Evolutionary conservation across 2,888 invertebrate genomes (phyloP).

Genomic region (Mongoloraphidia duomilia): DNA sequence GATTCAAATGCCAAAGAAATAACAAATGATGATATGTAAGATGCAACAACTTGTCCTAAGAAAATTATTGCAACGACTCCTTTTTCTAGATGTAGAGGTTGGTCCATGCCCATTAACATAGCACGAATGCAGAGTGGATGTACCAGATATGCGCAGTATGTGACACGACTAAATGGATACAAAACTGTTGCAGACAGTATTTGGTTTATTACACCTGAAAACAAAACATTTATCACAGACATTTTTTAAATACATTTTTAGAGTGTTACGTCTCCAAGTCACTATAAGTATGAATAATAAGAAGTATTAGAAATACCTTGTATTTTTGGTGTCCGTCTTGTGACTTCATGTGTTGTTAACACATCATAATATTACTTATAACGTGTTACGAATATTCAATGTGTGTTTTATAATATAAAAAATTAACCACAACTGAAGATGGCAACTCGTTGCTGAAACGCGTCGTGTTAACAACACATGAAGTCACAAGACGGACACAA

Average conservation of each 20-base stretch:
- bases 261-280: no score
- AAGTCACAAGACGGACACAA: no score
- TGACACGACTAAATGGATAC: conserved; percentile 74
- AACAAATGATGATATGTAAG: conserved; percentile 61
- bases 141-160: conserved; percentile 74
- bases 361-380: no score
- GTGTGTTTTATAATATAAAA: no score
- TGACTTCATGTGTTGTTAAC: no score
- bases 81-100: conserved; percentile 67
- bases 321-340: no score
- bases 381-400: no score
- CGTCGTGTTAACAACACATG: no score
- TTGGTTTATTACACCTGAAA: conserved; percentile 47
- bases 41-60: conserved; percentile 67
- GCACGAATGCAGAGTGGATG: conserved; percentile 71
- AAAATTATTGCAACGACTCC: conserved; percentile 64
- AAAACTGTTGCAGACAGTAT: conserved; percentile 61
- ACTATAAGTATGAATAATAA: no score
- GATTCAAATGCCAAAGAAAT: conserved; percentile 74
- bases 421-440: no score
- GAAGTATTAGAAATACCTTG: no score
- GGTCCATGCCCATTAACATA: conserved; percentile 68
- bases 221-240: neutral
- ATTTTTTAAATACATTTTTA: neutral
- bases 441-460: no score